These are phyloP conservation scores for Minunthozetes semirufus DNA, from an alignment of 2,888 invertebrate species.

Conservation along the genomic window DNA sequence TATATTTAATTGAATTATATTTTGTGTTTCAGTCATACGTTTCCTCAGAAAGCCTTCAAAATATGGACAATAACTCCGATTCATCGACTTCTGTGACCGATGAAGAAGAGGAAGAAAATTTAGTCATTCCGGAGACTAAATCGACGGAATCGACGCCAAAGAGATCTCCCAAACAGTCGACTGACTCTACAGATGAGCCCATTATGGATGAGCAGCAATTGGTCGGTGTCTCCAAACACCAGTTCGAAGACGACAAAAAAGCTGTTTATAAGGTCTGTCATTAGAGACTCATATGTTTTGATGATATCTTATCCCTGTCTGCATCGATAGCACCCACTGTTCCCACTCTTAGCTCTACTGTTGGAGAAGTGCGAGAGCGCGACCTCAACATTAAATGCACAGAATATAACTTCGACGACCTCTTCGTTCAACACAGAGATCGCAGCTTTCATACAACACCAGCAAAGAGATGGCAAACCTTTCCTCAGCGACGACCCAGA, in stretches of 20 bases:
- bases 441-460: constrained; percentile 79
- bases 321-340: constrained; percentile 15
- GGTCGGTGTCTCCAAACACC: constrained; percentile 33
- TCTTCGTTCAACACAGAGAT: constrained; percentile 88
- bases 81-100: constrained; percentile 25
- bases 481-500: constrained; percentile 85
- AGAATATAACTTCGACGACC: constrained; percentile 66
- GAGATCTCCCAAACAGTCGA: background rate
- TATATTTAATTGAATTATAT: background rate
- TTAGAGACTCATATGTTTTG: constrained; percentile 52
- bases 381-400: constrained; percentile 61
- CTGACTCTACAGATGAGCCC: constrained; percentile 13
- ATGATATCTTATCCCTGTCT: background rate
- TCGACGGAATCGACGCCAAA: background rate
- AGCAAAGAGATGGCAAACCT: constrained; percentile 74
- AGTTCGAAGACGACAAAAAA: constrained; percentile 43
- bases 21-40: background rate
- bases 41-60: background rate
- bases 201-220: constrained; percentile 26
- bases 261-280: constrained; percentile 63
- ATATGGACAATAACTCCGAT: constrained; percentile 22
- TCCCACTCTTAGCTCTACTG: constrained; percentile 58
- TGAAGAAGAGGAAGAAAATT: constrained; percentile 29
- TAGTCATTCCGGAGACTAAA: background rate
- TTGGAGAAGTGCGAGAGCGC: constrained; percentile 96